These are phyloP conservation scores for Epinephelus awoara DNA, from an alignment of 2,797 vertebrate genomes.

Conservation along the genomic window DNA sequence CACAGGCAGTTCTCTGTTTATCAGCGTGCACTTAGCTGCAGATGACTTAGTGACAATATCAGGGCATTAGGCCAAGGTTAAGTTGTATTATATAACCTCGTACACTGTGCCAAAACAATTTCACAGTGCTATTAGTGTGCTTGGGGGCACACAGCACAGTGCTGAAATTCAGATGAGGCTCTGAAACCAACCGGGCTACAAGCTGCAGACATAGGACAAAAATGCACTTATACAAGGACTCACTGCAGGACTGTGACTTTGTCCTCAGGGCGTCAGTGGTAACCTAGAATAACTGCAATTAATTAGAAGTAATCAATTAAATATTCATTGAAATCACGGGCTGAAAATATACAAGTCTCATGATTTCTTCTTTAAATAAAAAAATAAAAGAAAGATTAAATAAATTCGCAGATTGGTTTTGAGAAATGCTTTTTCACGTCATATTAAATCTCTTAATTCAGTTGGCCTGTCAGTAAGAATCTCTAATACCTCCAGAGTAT, in stretches of 20 bases:
- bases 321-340: neutral
- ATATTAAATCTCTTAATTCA: neutral
- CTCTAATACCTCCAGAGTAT: too few species aligned
- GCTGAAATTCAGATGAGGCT: constrained; percentile 4
- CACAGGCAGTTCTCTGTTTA: constrained; percentile 42
- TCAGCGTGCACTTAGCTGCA: constrained; percentile 49
- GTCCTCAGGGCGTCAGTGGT: neutral
- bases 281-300: neutral
- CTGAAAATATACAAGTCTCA: neutral
- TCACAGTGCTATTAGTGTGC: constrained; percentile 16
- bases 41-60: constrained; percentile 36
- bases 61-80: constrained; percentile 38
- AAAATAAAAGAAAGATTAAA: neutral
- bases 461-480: too few species aligned
- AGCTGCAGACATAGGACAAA: neutral
- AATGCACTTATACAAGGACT: neutral
- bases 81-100: constrained; percentile 45
- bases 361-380: neutral
- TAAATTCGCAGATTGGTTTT: neutral
- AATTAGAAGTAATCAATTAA: neutral
- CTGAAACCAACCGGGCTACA: constrained; percentile 5
- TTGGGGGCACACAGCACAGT: neutral
- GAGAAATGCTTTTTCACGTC: neutral
- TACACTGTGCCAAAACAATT: constrained; percentile 34
- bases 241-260: neutral